Base-by-base conservation (phyloP, 64 coral and sea anemone species). In the Orbicella faveolata region DNA sequence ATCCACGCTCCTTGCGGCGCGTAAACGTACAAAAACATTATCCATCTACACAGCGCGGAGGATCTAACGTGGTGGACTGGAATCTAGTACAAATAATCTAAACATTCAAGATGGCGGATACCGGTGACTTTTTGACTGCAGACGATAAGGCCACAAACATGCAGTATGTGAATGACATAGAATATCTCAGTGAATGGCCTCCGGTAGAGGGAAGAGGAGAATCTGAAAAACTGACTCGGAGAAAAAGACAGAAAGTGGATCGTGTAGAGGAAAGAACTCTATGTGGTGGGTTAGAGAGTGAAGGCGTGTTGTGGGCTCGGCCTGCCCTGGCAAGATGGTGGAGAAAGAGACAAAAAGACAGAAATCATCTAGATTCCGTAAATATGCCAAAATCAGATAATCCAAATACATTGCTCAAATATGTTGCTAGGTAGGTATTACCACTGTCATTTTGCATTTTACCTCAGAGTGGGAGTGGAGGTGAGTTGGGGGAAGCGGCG, bases 251-350 rank as follows among this genome's bases (percentile, higher is more conserved):
- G 12, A 84, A 39, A 84, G 0, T 84, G 65, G 63, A 84, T 51
- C 62, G 61, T 23, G 81, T 10, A 79, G 25, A n/a, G 12, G 52
- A 30, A 30, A 33, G 21, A 53, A 41, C 4, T 6, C 51, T 59
- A 30, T 11, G n/a, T 25, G 20, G n/a, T 33, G 52, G 21, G 10
- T 52, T 4, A 33, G 52, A 6, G 1, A 63, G 36, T 11, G 19
- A 39, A 21, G 75, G 12, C 16, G 61, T n/a, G 63, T 85, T 82
- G 21, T 76, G 79, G 81, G 89, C 89, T 52, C 61, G 74, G 59
- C 81, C 89, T 19, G 80, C 81, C 65, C 89, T 91, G 30, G 89
- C 89, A 61, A 86, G 73, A 77, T 91, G 89, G 89, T 91, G 89
- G 89, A 91, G 81, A 34, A 61, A 83, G 33, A 76, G 21, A 52